These are phyloP conservation scores for Hydrocynus forskahlii DNA, from an alignment of 2,797 vertebrate species.

Conservation along the genomic window DNA sequence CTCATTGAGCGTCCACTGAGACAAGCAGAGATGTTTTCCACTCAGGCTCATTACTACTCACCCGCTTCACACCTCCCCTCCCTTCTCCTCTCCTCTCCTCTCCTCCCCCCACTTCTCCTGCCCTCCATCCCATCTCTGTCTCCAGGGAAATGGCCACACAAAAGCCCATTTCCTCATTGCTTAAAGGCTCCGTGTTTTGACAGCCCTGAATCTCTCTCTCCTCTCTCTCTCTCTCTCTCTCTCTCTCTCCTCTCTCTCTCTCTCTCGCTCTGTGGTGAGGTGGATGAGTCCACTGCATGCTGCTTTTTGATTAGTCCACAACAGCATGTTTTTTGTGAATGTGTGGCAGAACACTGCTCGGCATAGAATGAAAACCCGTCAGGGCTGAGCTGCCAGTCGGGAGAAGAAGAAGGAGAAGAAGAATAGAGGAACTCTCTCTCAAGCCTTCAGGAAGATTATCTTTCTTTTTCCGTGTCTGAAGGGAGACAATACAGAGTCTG, in stretches of 20 bases:
- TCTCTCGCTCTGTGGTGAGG: constrained; percentile 47
- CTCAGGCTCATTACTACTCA: constrained; percentile 41
- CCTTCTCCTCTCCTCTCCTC: background rate
- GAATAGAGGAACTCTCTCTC: constrained; percentile 14
- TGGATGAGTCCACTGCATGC: constrained; percentile 32
- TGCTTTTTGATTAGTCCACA: constrained; percentile 48
- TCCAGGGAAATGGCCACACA: constrained; percentile 51
- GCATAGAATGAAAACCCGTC: constrained; percentile 41
- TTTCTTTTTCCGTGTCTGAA: constrained; percentile 17
- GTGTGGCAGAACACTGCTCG: constrained; percentile 41
- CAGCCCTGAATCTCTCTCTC: constrained; percentile 47
- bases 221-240: no score
- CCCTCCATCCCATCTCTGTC: constrained; percentile 35
- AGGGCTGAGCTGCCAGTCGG: constrained; percentile 27
- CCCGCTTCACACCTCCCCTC: background rate
- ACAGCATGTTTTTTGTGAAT: constrained; percentile 51
- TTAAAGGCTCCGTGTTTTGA: constrained; percentile 54
- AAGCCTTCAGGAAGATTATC: constrained; percentile 32
- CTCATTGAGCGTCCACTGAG: constrained; percentile 55
- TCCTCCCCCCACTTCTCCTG: constrained; percentile 5
- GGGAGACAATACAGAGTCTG: constrained; percentile 34
- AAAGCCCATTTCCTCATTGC: constrained; percentile 41
- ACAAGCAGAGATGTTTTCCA: constrained; percentile 55
- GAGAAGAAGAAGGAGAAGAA: constrained; percentile 14
- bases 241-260: background rate